These are phyloP conservation scores for Parnassius apollo DNA, from an alignment of 2,888 invertebrate genomes.

Conservation along the genomic window DNA sequence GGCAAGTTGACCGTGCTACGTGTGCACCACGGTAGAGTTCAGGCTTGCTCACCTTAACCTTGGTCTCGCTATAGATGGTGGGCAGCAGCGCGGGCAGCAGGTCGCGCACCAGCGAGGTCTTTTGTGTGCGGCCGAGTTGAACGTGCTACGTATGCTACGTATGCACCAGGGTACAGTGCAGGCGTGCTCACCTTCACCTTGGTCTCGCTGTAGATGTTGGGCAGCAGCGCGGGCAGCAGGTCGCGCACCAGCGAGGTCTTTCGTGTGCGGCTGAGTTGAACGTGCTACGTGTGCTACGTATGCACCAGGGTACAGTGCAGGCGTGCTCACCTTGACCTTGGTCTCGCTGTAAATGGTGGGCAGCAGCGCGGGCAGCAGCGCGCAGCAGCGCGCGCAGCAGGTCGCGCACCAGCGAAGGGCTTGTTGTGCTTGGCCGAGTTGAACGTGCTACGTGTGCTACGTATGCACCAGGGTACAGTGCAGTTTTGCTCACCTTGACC, in stretches of 20 bases:
- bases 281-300: slow-evolving; percentile 61
- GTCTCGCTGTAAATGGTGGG: slow-evolving; percentile 98
- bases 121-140: slow-evolving; percentile 99
- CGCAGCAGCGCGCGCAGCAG: slow-evolving; percentile 92
- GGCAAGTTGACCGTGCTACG: slow-evolving; percentile 95
- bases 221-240: slow-evolving; percentile 91
- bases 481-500: too few relatives aligned
- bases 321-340: slow-evolving; percentile 88
- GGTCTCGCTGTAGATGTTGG: slow-evolving; percentile 97
- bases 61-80: slow-evolving; percentile 96
- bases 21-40: too few relatives aligned
- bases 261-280: slow-evolving; percentile 99
- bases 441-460: slow-evolving; percentile 82
- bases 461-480: too few relatives aligned
- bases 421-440: slow-evolving; percentile 99
- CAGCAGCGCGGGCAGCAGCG: slow-evolving; percentile 91
- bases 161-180: too few relatives aligned
- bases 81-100: slow-evolving; percentile 93
- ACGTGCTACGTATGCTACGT: slow-evolving; percentile 80
- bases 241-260: slow-evolving; percentile 97
- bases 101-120: slow-evolving; percentile 96
- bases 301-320: too few relatives aligned
- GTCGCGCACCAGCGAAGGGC: slow-evolving; percentile 95
- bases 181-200: slow-evolving; percentile 88
- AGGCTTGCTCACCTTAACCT: slow-evolving; percentile 87